phyloP scores from a whole-genome alignment of 2,113 vertebrate genomes.

The Leuciscus idus region DNA sequence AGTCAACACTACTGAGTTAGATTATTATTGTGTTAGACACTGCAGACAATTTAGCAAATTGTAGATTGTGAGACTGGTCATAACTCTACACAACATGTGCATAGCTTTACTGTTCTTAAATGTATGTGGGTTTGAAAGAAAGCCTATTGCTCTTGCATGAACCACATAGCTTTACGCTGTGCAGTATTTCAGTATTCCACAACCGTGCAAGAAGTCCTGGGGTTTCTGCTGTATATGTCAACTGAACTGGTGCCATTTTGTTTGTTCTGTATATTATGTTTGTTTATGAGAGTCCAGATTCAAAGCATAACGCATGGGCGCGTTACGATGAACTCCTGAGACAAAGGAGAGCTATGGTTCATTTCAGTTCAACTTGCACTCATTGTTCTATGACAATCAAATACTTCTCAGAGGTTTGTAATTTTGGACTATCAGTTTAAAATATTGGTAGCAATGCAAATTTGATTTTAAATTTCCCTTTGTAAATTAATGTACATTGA shows the following conservation, averaged over 20 bases:
- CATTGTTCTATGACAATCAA: slow-evolving; percentile 25
- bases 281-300: not conserved
- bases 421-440: not conserved
- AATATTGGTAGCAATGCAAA: slow-evolving; percentile 1
- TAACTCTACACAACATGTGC: not conserved
- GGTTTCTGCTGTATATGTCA: not conserved
- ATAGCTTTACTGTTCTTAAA: not conserved
- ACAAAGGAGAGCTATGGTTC: not conserved
- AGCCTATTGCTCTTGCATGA: slow-evolving; percentile 18
- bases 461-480: slow-evolving; percentile 22
- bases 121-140: not conserved
- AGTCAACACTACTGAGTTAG: not conserved
- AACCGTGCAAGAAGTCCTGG: not conserved
- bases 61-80: not conserved
- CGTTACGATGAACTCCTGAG: not conserved
- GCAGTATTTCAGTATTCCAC: slow-evolving; percentile 5
- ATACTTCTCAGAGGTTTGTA: not conserved
- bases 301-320: not conserved
- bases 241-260: not conserved
- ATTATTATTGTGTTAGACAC: not conserved
- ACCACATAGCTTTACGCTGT: not conserved
- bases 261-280: not conserved
- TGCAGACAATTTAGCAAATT: not conserved
- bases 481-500: not conserved
- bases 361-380: slow-evolving; percentile 11